Conservation (phyloP, 1,140 invertebrate genomes). For the Leguminivora glycinivorella region DNA sequence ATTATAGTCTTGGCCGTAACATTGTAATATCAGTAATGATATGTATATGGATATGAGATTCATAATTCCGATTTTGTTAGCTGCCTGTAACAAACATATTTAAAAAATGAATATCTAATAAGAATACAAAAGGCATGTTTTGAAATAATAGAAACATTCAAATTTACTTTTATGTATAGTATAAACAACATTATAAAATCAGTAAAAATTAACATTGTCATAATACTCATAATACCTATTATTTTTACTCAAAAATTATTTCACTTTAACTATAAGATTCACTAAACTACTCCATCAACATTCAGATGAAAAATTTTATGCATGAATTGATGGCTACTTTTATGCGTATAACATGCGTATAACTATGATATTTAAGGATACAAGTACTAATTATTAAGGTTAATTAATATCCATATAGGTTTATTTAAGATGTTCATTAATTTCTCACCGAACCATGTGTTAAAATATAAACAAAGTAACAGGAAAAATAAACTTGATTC, state of each 20-base stretch:
- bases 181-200: too few species aligned
- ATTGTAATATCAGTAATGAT: slow-evolving; percentile 46
- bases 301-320: not conserved
- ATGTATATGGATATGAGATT: slow-evolving; percentile 57
- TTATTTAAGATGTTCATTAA: not conserved
- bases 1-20: slow-evolving; percentile 58
- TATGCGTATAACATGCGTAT: not conserved
- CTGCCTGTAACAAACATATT: slow-evolving; percentile 46
- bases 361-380: too few species aligned
- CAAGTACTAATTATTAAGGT: too few species aligned
- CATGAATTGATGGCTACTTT: not conserved
- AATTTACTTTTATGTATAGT: too few species aligned
- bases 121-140: not conserved
- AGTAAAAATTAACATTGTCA: too few species aligned
- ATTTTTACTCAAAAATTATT: too few species aligned
- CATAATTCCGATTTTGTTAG: slow-evolving; percentile 66
- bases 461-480: slow-evolving; percentile 22
- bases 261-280: too few species aligned
- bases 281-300: not conserved
- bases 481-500: slow-evolving; percentile 15
- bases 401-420: too few species aligned
- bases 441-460: too few species aligned
- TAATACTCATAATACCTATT: too few species aligned
- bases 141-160: too few species aligned
- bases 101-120: not conserved